Percentiles rank a stretch among this genome's conserved stretches.
These are phyloP conservation scores for Aviceda subcristata DNA, from an alignment of 2,113 vertebrate genomes.

Conservation along the genomic window DNA sequence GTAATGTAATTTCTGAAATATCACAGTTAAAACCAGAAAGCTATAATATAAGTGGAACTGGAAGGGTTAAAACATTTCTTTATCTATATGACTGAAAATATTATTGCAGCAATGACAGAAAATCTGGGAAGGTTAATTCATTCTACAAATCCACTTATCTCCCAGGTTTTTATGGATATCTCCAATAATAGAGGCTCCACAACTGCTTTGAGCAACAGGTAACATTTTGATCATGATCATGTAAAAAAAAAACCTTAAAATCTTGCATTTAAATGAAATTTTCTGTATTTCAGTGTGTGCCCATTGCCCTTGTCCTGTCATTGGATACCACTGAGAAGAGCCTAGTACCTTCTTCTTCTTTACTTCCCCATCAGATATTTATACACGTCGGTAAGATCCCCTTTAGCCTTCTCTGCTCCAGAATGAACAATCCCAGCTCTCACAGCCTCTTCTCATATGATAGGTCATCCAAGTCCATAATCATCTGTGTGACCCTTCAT, in stretches of 20 bases:
- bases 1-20: background rate
- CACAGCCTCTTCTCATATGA: background rate
- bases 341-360: background rate
- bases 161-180: background rate
- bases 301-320: background rate
- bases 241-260: background rate
- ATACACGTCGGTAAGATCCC: background rate
- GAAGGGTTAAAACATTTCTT: background rate
- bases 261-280: background rate
- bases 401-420: background rate
- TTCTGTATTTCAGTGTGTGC: background rate
- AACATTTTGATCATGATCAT: background rate
- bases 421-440: background rate
- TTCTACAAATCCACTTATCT: background rate
- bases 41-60: background rate
- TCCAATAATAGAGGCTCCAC: background rate
- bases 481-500: background rate
- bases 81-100: background rate
- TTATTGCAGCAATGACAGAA: background rate
- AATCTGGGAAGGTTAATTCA: background rate
- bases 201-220: background rate
- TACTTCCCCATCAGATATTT: background rate
- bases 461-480: background rate
- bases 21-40: background rate
- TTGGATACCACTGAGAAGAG: background rate